A percentile compares a stretch with the other conserved stretches of the same genome.
phyloP scores from a whole-genome alignment of 2,113 vertebrate species.

The Montifringilla adamsi region DNA sequence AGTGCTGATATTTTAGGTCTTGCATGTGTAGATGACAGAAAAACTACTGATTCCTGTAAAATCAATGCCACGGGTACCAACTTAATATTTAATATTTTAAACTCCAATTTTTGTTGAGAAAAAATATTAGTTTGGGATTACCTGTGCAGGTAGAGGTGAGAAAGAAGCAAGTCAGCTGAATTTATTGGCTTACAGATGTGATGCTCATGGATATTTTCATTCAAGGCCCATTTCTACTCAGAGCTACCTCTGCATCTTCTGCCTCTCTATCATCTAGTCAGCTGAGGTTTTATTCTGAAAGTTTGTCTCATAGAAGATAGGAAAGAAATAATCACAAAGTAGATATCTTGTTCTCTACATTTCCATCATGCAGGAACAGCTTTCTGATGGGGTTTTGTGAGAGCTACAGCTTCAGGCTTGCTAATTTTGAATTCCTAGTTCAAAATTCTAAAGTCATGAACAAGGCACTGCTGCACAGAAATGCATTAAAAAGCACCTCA shows the following conservation, averaged over 20 bases:
- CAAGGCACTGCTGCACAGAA: not conserved
- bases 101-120: not conserved
- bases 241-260: not conserved
- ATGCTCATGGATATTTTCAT: not conserved
- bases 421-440: not conserved
- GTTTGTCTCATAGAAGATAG: not conserved
- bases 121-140: not conserved
- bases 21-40: not conserved
- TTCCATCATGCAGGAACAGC: not conserved
- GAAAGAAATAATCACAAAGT: not conserved
- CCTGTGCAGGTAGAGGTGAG: not conserved
- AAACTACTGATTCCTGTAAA: not conserved
- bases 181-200: not conserved
- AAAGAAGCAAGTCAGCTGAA: not conserved
- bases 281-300: not conserved
- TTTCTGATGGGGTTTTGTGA: not conserved
- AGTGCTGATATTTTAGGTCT: not conserved
- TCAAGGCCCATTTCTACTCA: not conserved
- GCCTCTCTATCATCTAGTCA: not conserved
- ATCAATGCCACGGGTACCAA: not conserved
- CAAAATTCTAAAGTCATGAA: not conserved
- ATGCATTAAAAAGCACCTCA: not conserved
- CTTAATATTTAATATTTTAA: not conserved
- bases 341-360: not conserved
- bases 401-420: not conserved